Evolutionary conservation across 2,797 vertebrate species (phyloP).

Genomic region (Botia almorhae): DNA sequence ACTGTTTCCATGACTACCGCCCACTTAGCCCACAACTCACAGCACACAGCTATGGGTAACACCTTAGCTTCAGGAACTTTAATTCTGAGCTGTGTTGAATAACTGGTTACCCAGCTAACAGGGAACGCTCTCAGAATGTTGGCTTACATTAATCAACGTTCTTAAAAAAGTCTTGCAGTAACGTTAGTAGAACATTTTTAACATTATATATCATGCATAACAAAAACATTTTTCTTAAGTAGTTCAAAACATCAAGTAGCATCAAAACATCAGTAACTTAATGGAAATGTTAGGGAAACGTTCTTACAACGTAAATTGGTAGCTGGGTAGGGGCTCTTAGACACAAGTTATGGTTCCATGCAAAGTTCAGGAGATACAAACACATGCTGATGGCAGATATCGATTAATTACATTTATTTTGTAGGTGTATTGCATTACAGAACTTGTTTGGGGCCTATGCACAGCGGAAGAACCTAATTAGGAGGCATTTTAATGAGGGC

Average conservation of each 20-base stretch:
- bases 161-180: no score
- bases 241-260: no score
- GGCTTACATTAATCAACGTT: no score
- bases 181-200: no score
- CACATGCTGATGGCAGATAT: neutral
- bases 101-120: neutral
- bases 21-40: constrained; percentile 52
- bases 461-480: constrained; percentile 63
- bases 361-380: neutral
- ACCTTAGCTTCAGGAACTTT: constrained; percentile 48
- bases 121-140: no score
- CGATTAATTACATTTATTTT: constrained; percentile 3
- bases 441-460: neutral
- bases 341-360: constrained; percentile 11
- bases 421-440: neutral
- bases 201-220: no score
- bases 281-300: no score
- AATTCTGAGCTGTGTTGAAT: constrained; percentile 42
- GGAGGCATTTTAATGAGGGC: constrained; percentile 25
- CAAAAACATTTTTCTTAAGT: no score
- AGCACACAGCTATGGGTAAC: constrained; percentile 38
- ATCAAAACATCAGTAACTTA: no score
- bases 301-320: no score
- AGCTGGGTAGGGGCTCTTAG: neutral
- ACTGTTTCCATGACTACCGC: constrained; percentile 64